Percentiles rank a stretch among this genome's conserved stretches.
These are phyloP conservation scores for Bellardia pandia DNA, from an alignment of 2,888 invertebrate genomes.

Conservation along the genomic window DNA sequence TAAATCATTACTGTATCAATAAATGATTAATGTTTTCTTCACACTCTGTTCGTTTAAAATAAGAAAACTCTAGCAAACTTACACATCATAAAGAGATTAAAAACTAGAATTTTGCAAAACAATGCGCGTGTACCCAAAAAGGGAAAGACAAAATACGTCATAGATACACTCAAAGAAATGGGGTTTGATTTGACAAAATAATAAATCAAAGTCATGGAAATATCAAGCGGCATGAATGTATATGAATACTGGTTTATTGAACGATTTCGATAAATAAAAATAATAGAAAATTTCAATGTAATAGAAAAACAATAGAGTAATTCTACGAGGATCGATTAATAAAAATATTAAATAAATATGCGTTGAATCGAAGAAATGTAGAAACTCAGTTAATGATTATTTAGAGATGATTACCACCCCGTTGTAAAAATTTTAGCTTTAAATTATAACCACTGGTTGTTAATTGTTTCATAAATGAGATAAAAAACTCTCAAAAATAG, in stretches of 20 bases:
- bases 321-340: too few species aligned
- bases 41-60: constrained; percentile 11
- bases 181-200: constrained; percentile 42
- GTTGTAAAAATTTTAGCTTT: too few species aligned
- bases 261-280: too few species aligned
- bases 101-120: constrained; percentile 46
- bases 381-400: too few species aligned
- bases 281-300: too few species aligned
- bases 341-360: too few species aligned
- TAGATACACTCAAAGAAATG: constrained; percentile 19
- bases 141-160: not conserved
- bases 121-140: constrained; percentile 9
- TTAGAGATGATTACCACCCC: too few species aligned
- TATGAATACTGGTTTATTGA: not conserved
- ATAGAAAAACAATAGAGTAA: too few species aligned
- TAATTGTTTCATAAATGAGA: too few species aligned
- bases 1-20: constrained; percentile 48
- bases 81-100: constrained; percentile 3
- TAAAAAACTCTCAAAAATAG: too few species aligned
- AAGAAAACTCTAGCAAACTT: not conserved
- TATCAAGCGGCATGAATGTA: constrained; percentile 5
- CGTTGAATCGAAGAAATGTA: too few species aligned
- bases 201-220: constrained; percentile 49
- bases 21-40: constrained; percentile 67
- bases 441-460: too few species aligned